Evolutionary conservation across 2,797 vertebrate species (phyloP).

Genomic region (Microctenopoma steveboyesi): DNA sequence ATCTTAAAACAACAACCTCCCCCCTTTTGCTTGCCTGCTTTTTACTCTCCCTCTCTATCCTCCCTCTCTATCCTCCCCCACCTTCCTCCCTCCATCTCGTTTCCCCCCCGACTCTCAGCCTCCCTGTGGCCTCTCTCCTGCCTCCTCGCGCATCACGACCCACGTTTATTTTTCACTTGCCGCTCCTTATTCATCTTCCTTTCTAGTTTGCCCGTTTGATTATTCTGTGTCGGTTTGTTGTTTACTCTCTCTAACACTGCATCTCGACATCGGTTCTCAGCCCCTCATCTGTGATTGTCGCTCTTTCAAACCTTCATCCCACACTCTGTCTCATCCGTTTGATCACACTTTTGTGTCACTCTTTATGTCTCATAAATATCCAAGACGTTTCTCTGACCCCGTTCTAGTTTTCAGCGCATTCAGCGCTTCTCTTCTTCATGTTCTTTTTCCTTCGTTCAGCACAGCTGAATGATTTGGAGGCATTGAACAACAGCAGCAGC

Average conservation of each 20-base stretch:
- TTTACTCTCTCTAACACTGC: constrained; percentile 44
- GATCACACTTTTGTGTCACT: constrained; percentile 63
- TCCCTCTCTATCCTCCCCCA: constrained; percentile 13
- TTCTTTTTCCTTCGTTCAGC: not conserved
- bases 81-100: constrained; percentile 28
- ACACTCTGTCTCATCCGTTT: constrained; percentile 42
- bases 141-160: constrained; percentile 17
- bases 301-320: constrained; percentile 47
- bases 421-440: constrained; percentile 8
- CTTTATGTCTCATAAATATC: constrained; percentile 72
- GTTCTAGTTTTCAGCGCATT: constrained; percentile 43
- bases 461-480: not conserved
- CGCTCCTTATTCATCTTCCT: constrained; percentile 12
- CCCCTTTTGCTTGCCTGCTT: constrained; percentile 46
- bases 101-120: constrained; percentile 40
- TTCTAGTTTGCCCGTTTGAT: constrained; percentile 54
- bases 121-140: constrained; percentile 26
- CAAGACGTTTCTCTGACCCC: constrained; percentile 53
- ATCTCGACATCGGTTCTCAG: constrained; percentile 26
- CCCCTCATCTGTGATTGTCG: constrained; percentile 43
- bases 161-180: constrained; percentile 45
- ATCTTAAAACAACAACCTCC: constrained; percentile 85
- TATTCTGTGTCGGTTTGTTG: constrained; percentile 10
- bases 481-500: too few species aligned
- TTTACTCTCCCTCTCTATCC: constrained; percentile 9